A percentile compares a stretch with the other conserved stretches of the same genome.
phyloP scores from a whole-genome alignment of 2,888 invertebrate species.

The Mamestra brassicae region DNA sequence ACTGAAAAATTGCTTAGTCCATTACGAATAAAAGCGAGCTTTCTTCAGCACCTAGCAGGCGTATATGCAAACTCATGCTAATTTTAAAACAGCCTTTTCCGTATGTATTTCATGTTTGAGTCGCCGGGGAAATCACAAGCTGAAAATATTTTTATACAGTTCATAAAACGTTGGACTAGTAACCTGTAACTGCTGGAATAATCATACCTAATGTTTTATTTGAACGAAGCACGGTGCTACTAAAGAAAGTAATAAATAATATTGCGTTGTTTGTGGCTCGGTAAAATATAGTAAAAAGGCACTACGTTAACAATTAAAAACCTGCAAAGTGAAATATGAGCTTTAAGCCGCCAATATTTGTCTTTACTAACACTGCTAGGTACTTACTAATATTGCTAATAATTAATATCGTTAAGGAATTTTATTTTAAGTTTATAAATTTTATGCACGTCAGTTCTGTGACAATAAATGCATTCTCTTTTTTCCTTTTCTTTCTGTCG shows the following conservation, averaged over 20 bases:
- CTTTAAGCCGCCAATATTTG: too few relatives aligned
- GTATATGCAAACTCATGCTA: conserved; percentile 25
- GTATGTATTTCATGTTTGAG: conserved; percentile 28
- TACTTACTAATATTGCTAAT: too few relatives aligned
- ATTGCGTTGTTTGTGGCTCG: background rate
- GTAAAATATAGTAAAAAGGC: background rate
- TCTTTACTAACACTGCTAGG: too few relatives aligned
- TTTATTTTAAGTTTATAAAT: too few relatives aligned
- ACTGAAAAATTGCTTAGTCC: conserved; percentile 1
- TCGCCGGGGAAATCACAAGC: conserved; percentile 53
- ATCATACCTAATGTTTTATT: conserved; percentile 28
- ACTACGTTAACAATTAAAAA: background rate
- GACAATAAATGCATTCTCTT: too few relatives aligned
- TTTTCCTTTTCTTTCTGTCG: too few relatives aligned
- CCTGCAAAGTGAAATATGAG: background rate
- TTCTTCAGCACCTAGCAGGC: background rate
- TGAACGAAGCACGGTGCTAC: conserved; percentile 24
- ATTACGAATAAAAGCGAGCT: conserved; percentile 12
- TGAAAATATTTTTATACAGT: conserved; percentile 55
- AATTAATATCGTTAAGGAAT: too few relatives aligned
- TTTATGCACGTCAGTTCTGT: too few relatives aligned
- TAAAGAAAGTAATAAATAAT: conserved; percentile 18
- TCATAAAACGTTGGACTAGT: conserved; percentile 45
- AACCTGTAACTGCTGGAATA: conserved; percentile 21
- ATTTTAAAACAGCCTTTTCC: conserved; percentile 46